These are phyloP conservation scores for Hydrozoanthus gracilis DNA, from an alignment of 92 coral and sea anemone species.

Conservation along the genomic window DNA sequence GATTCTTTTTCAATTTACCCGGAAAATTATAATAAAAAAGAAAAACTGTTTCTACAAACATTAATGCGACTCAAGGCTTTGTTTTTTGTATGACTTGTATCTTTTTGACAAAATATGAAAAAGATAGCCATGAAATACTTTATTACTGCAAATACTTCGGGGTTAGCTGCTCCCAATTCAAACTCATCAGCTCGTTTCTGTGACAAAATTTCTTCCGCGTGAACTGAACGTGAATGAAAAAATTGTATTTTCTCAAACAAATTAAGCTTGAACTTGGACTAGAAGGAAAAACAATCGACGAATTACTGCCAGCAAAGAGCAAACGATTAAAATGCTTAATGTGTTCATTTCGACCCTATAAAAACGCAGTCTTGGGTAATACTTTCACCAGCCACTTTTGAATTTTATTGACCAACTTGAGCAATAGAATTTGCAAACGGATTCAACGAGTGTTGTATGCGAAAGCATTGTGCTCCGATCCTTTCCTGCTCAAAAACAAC, in stretches of 20 bases:
- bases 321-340: not conserved
- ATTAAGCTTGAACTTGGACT: not conserved
- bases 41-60: not conserved
- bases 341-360: not conserved
- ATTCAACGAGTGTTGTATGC: not conserved
- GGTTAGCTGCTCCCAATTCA: too few relatives aligned
- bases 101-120: not conserved
- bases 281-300: not conserved
- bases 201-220: too few relatives aligned
- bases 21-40: conserved; percentile 17
- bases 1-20: conserved; percentile 8
- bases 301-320: not conserved
- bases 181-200: too few relatives aligned
- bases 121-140: not conserved
- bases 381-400: not conserved
- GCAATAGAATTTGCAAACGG: not conserved
- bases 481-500: not conserved
- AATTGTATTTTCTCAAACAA: too few relatives aligned
- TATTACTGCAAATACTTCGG: not conserved
- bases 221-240: too few relatives aligned
- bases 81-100: not conserved
- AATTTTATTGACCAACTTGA: not conserved
- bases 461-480: not conserved
- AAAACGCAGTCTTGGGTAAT: not conserved
- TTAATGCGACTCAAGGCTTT: conserved; percentile 1